Evolutionary conservation across 2,113 vertebrate genomes (phyloP).

Genomic region (Oceanites oceanicus): DNA sequence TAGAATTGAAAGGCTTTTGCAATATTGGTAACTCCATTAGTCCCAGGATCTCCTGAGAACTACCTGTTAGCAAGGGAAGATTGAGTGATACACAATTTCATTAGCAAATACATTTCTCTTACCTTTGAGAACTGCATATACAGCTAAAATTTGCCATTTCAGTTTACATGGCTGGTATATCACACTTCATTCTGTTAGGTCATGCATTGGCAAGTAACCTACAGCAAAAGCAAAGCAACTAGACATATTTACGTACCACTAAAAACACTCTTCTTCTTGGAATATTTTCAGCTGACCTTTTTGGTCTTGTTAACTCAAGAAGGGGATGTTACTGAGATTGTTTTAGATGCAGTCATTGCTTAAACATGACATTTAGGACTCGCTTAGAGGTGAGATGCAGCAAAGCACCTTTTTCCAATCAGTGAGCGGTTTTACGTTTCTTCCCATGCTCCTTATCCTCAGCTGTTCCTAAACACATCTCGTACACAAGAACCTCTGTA

Average conservation of each 20-base stretch:
- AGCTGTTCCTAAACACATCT: background rate
- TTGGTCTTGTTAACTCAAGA: conserved; percentile 30
- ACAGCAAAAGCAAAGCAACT: background rate
- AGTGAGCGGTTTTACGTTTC: background rate
- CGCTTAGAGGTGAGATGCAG: conserved; percentile 34
- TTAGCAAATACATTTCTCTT: background rate
- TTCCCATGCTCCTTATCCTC: background rate
- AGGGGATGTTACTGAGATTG: conserved; percentile 13
- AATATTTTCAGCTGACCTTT: conserved; percentile 41
- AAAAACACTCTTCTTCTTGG: background rate
- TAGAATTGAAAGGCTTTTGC: background rate
- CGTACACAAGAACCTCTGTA: background rate
- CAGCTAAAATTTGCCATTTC: background rate
- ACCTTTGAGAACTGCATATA: background rate
- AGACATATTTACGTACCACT: background rate
- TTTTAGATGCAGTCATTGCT: conserved; percentile 47
- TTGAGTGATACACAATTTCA: background rate
- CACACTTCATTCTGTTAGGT: background rate
- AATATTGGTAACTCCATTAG: background rate
- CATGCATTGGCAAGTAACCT: background rate
- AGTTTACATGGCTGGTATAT: background rate
- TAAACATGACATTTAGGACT: conserved; percentile 57
- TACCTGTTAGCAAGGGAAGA: background rate
- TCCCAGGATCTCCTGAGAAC: background rate
- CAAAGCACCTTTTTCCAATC: conserved; percentile 14